Evolutionary conservation across 2,888 invertebrate species (phyloP).

Genomic region (Venusia cambrica): DNA sequence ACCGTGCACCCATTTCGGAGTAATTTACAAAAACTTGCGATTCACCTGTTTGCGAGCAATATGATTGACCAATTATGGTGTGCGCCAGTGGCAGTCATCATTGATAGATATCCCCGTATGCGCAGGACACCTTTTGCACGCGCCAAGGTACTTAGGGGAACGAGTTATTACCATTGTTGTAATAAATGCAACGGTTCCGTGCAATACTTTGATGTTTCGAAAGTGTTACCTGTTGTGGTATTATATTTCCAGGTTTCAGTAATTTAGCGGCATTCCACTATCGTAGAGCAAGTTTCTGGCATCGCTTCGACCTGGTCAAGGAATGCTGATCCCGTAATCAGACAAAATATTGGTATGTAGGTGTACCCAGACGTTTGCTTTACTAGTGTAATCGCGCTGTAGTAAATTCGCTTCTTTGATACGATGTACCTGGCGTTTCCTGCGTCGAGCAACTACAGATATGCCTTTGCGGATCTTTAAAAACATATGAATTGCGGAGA

Average conservation of each 20-base stretch:
- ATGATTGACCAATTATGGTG: constrained; percentile 57
- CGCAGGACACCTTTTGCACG: constrained; percentile 55
- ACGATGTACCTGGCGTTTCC: constrained; percentile 6
- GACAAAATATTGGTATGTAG: constrained; percentile 14
- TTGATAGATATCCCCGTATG: constrained; percentile 53
- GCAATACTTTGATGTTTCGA: constrained; percentile 28
- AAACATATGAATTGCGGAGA: constrained; percentile 40
- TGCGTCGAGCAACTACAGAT: too few relatives aligned
- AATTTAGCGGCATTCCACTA: constrained; percentile 30
- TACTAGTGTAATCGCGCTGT: constrained; percentile 4
- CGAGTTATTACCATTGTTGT: constrained; percentile 23
- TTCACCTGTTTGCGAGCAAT: constrained; percentile 59
- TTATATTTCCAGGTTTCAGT: constrained; percentile 30
- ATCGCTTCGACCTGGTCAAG: constrained; percentile 20
- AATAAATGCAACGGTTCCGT: constrained; percentile 24
- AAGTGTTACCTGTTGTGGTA: constrained; percentile 31
- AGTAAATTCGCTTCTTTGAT: not conserved
- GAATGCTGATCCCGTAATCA: constrained; percentile 23
- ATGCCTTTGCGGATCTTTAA: constrained; percentile 38
- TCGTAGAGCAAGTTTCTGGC: constrained; percentile 18
- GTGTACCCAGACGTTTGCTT: constrained; percentile 1
- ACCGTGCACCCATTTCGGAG: constrained; percentile 25
- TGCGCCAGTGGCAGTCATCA: constrained; percentile 38
- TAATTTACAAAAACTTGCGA: constrained; percentile 39
- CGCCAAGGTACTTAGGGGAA: constrained; percentile 40